Base-by-base conservation (phyloP, 1,140 invertebrate species). In the Apolygus lucorum region DNA sequence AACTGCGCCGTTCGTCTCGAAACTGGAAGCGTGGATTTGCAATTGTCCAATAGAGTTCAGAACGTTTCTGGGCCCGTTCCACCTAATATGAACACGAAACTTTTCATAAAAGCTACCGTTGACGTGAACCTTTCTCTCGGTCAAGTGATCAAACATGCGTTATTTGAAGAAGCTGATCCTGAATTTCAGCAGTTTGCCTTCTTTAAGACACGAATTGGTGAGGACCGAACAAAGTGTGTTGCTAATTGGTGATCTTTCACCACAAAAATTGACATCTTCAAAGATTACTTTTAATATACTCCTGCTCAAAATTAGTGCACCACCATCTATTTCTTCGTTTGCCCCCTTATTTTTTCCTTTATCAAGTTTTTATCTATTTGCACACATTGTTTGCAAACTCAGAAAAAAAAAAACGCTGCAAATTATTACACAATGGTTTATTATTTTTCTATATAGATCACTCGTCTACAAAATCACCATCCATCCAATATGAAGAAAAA, bases 101-200 rank as follows among this genome's bases (percentile, higher is more conserved):
- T 98, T n/a, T 97, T 97, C 78, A 90, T 93, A 2, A 91, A 94
- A 77, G 94, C 95, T 0, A 86, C 96, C 81, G 90, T 98, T 24
- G 93, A 98, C 74, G 85, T 99, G 1, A 98, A 97, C 81, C 78
- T 99, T 2, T 95, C 93, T 67, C 83, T 99, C 0, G 96, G 96
- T 0, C 96, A 99, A 76, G 82, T 99, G 0, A 87, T 97, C 49
- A 85, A 91, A 22, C 96, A 98, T 79, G 88, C 92, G 2, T 86
- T 98, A 77, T 98, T 97, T 78, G 95, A 97, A 78, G 96, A 98
- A 78, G 95, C 93, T 0, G 95, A 98, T 75, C 90, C 93, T 0
- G 95, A 98, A 77, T 98, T 96, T 79, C 94, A 97, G 75, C 93
- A 95, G 75, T 93, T 95, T 78, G 95, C 96, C 0, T 98, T 96